Percentiles rank a stretch among this genome's conserved stretches.
These are phyloP conservation scores for Mus musculus DNA, from an alignment of 2,113 vertebrate species.

Conservation along the genomic window DNA sequence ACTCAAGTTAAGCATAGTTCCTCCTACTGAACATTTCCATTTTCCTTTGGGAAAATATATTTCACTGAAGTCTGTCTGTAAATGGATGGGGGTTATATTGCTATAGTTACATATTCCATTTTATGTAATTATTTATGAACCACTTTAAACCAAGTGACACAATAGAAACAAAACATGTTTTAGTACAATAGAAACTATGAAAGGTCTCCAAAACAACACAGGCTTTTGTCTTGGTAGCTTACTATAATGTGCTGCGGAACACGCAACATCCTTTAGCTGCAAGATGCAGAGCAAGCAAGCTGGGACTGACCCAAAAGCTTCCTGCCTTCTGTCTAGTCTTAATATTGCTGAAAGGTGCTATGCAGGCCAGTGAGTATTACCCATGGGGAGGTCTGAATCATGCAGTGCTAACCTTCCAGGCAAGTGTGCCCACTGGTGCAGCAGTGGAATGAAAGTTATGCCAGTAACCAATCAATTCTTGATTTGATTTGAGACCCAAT, in stretches of 20 bases:
- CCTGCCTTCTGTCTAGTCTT: background rate
- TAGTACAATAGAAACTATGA: background rate
- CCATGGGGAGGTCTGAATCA: background rate
- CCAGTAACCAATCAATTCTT: background rate
- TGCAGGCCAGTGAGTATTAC: background rate
- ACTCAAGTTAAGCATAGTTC: background rate
- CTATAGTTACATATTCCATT: background rate
- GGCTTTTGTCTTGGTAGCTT: background rate
- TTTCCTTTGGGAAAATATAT: conserved; percentile 29
- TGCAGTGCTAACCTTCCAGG: background rate
- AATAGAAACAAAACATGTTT: background rate
- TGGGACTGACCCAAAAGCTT: background rate
- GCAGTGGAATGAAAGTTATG: background rate
- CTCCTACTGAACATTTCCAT: background rate
- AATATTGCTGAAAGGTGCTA: background rate
- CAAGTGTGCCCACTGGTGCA: background rate
- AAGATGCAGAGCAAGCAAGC: background rate
- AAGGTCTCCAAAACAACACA: background rate
- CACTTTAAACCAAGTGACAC: background rate
- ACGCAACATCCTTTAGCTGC: background rate
- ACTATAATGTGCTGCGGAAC: background rate
- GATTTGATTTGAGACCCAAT: background rate
- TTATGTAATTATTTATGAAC: conserved; percentile 10
- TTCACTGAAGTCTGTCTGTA: background rate
- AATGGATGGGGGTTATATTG: background rate